Evolutionary conservation across 2,113 vertebrate species (phyloP), one percentile per base, ranked within the genome.

Genomic region (Balaeniceps rex): DNA sequence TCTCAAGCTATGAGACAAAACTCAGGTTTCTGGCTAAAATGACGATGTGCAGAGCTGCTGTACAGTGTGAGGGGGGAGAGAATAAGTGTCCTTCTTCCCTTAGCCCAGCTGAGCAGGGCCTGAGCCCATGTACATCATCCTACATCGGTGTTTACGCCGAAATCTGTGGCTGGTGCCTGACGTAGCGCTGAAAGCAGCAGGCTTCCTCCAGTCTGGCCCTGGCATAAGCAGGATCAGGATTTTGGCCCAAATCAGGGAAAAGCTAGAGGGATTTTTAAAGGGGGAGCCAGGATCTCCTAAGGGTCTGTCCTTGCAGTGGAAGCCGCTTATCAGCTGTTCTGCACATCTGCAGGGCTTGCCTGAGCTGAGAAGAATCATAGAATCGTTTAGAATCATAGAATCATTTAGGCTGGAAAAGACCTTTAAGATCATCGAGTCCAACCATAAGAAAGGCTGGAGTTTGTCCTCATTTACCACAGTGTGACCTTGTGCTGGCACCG

Each of bases 91-190:
- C 40, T 58, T 23, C 61, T 71, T 6, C 49, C 44, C 54, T 14
- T 14, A 38, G 2, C 8, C 13, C 28, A 19, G 21, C 58, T 23
- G 26, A 33, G 66, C 55, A 2, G 8, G 1, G 6, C 44, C 60
- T 26, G 6, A 36, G 17, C 29, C 61, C 3, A 4, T 3, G 25
- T 63, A 13, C 51, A 8, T 7, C 71, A 2, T 11, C 31, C 36
- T 15, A 29, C 9, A 4, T 3, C 0, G 3, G 7, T 36, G 54
- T 7, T 36, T 16, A 12, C 46, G 4, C 14, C 2, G 0, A 47
- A 46, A 68, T 19, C 42, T 9, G 38, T 44, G 55, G 9, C 64
- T 63, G n/a, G 25, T 54, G 44, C 63, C 24, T 6, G 10, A 7
- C 1, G 4, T 31, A 15, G 40, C 16, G 33, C 31, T 11, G 58